Conservation (phyloP, 2,113 vertebrate genomes). For the Menidia beryllina region DNA sequence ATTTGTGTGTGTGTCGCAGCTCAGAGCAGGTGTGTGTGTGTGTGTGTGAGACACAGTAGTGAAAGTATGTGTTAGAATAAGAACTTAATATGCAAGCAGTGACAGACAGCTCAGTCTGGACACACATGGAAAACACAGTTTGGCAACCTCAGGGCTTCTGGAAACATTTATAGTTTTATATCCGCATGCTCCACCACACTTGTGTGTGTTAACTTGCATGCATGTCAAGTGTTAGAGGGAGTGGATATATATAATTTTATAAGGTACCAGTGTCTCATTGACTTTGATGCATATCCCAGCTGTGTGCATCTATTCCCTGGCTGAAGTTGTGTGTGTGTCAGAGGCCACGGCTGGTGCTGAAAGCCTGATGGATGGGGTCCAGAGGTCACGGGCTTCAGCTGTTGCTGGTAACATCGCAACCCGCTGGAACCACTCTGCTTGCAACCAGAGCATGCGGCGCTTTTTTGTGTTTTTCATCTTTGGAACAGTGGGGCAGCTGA, state of each 20-base stretch:
- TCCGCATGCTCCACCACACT: background rate
- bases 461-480: conserved; percentile 32
- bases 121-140: conserved; percentile 17
- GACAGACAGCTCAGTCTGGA: conserved; percentile 44
- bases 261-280: conserved; percentile 33
- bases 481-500: conserved; percentile 15
- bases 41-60: conserved; percentile 29
- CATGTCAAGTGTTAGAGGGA: conserved; percentile 28
- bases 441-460: conserved; percentile 22
- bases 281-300: conserved; percentile 53
- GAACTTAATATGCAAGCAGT: conserved; percentile 21
- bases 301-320: conserved; percentile 48
- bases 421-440: conserved; percentile 23
- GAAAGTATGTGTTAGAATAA: conserved; percentile 20
- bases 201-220: conserved; percentile 9
- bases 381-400: conserved; percentile 73
- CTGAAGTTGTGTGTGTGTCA: conserved; percentile 51
- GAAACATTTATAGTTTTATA: conserved; percentile 34
- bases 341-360: conserved; percentile 64
- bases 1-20: conserved; percentile 29
- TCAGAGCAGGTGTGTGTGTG: conserved; percentile 31
- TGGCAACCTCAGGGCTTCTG: conserved; percentile 14
- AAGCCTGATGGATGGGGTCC: conserved; percentile 73
- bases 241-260: conserved; percentile 43
- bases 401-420: conserved; percentile 59